phyloP scores from a whole-genome alignment of 2,888 invertebrate species.

The Phragmatobia fuliginosa region DNA sequence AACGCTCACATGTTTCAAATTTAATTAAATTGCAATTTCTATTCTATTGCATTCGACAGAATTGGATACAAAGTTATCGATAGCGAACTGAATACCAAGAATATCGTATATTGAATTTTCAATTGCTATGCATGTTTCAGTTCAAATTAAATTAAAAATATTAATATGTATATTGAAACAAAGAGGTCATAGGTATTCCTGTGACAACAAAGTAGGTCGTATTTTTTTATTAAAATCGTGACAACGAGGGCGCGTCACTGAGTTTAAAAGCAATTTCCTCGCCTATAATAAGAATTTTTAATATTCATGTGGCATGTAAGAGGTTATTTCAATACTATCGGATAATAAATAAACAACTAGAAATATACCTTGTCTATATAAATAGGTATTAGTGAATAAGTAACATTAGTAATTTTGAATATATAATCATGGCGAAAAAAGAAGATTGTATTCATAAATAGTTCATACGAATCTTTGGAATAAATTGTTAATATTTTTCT shows the following conservation, averaged over 20 bases:
- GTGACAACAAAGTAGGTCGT: conserved; percentile 10
- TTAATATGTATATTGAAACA: not conserved
- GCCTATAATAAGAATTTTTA: conserved; percentile 55
- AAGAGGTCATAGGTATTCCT: not conserved
- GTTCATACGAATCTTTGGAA: too few species aligned
- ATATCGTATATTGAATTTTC: not conserved
- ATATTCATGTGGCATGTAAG: conserved; percentile 59
- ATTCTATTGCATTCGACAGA: conserved; percentile 36
- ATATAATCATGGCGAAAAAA: not conserved
- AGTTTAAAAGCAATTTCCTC: conserved; percentile 64
- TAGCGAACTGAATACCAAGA: not conserved
- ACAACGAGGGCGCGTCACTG: conserved; percentile 33
- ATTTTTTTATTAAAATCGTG: conserved; percentile 50
- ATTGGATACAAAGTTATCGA: not conserved
- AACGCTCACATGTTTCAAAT: conserved; percentile 39
- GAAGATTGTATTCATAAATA: too few species aligned
- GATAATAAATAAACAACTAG: not conserved
- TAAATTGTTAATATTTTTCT: not conserved
- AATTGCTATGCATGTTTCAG: conserved; percentile 13
- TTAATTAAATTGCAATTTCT: conserved; percentile 61
- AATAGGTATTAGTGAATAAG: not conserved
- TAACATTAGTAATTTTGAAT: not conserved
- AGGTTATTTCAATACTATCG: conserved; percentile 28
- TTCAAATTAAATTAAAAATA: conserved; percentile 56
- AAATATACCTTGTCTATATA: not conserved